Evolutionary conservation across 2,113 vertebrate genomes (phyloP), one percentile per base, ranked within the genome.

Genomic region (Ctenodactylus gundi): DNA sequence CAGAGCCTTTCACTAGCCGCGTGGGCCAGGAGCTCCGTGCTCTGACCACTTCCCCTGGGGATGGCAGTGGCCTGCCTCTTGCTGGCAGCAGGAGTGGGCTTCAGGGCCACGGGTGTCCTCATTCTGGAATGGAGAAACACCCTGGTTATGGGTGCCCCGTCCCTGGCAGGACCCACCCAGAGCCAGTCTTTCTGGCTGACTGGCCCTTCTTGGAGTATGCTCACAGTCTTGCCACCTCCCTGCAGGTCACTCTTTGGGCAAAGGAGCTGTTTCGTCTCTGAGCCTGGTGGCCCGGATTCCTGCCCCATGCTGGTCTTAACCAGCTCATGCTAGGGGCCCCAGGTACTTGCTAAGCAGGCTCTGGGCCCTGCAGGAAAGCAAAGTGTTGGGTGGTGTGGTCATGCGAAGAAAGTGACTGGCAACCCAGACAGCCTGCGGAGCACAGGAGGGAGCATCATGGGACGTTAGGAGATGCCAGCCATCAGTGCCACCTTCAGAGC

Each of bases 401-500:
- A 10, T 0, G 2, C 29, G 46, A 15, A 31, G 49, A 55, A 31
- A 5, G 13, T 1, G 31, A 15, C 31, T n/a, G 46, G 36, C 17
- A 7, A 25, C 34, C 39, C 4, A n/a, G 46, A 25, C 27, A 6
- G n/a, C 46, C 2, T 34, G 62, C 44, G 49, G 51, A n/a, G n/a
- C 7, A 6, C n/a, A 46, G 21, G 34, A 36, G 39, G 11, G 46
- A 67, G 17, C 17, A 12, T 34, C 77, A 51, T 9, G 13, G 20
- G 20, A 23, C 6, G 7, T 1, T 3, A 1, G 11, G 29, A 7
- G 34, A 49, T 0, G 11, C 8, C 3, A 0, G 25, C 21, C 27
- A 8, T 2, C 8, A 36, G 27, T 0, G 4, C 21, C 3, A 7
- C 73, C 75, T n/a, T 8, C 13, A 21, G 31, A 34, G 18, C 34